Percentiles rank a stretch among this genome's conserved stretches.
Evolutionary conservation across 2,113 vertebrate genomes (phyloP).

Genomic region (Forbesichthys papilliferus): DNA sequence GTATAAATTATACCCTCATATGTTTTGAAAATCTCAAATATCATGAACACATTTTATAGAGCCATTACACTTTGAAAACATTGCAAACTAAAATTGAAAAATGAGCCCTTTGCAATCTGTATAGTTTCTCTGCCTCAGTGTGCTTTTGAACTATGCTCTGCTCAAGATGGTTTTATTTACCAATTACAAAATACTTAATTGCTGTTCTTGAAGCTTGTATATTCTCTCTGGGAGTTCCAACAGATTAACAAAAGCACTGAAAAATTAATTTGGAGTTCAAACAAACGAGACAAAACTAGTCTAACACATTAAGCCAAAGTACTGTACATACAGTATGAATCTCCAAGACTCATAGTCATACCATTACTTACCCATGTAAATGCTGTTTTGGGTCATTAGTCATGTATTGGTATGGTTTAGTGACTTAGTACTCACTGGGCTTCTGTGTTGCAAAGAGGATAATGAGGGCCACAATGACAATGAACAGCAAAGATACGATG

Average conservation of each 20-base stretch:
- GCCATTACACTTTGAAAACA: not conserved
- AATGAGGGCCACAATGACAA: slow-evolving; percentile 85
- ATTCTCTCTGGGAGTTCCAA: slow-evolving; percentile 10
- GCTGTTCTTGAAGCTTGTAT: not conserved
- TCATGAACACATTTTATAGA: not conserved
- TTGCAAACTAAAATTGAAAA: slow-evolving; percentile 1
- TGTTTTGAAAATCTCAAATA: slow-evolving; percentile 1
- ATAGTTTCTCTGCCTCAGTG: slow-evolving; percentile 35
- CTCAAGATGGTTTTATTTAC: slow-evolving; percentile 27
- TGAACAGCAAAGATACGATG: slow-evolving; percentile 81
- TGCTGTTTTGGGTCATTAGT: not conserved
- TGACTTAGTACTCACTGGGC: slow-evolving; percentile 65
- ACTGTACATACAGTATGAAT: not conserved
- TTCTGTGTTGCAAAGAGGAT: slow-evolving; percentile 87
- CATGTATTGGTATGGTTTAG: no score
- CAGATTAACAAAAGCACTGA: slow-evolving; percentile 16
- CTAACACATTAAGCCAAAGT: no score
- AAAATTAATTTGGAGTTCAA: not conserved
- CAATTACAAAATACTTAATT: slow-evolving; percentile 24
- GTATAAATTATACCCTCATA: not conserved
- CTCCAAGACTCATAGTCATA: not conserved
- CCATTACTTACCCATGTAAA: not conserved
- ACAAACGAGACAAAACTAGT: not conserved
- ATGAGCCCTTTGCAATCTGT: slow-evolving; percentile 21
- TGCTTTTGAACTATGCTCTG: slow-evolving; percentile 37